phyloP scores from a whole-genome alignment of 1,140 invertebrate genomes.

The Capitella teleta region DNA sequence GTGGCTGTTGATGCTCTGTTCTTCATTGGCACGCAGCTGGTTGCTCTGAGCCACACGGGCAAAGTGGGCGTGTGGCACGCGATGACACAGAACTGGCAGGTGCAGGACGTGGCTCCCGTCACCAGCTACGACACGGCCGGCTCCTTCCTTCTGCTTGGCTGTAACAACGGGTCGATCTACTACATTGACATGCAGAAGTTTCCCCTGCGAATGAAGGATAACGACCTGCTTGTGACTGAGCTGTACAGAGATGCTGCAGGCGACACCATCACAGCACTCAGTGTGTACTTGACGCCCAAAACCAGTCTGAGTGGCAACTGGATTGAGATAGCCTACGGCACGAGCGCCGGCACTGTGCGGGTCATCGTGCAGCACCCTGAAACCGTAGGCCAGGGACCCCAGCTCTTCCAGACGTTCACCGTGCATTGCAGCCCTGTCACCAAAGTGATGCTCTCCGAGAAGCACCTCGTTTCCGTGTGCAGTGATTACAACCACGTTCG shows the following conservation, averaged over 20 bases:
- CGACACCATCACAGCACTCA: constrained; percentile 95
- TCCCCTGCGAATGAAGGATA: constrained; percentile 95
- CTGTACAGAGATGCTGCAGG: constrained; percentile 86
- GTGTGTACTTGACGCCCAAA: constrained; percentile 94
- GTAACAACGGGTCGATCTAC: constrained; percentile 92
- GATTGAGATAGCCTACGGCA: constrained; percentile 99
- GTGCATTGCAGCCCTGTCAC: constrained; percentile 92
- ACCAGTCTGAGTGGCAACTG: constrained; percentile 94
- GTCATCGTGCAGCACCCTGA: constrained; percentile 98
- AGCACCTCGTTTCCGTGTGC: constrained; percentile 92
- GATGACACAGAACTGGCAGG: constrained; percentile 92
- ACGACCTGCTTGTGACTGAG: constrained; percentile 92
- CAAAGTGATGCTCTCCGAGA: constrained; percentile 84
- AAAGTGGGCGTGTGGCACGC: constrained; percentile 98
- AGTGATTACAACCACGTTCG: constrained; percentile 96
- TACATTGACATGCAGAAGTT: constrained; percentile 99
- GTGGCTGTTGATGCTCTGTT: constrained; percentile 89
- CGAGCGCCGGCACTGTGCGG: constrained; percentile 82
- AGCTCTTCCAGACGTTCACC: constrained; percentile 95
- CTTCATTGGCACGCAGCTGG: constrained; percentile 92
- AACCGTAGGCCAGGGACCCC: constrained; percentile 90
- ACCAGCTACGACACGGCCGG: constrained; percentile 92
- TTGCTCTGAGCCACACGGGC: constrained; percentile 83
- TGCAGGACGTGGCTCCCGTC: constrained; percentile 87
- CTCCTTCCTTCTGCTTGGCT: constrained; percentile 85